A percentile compares a stretch with the other conserved stretches of the same genome.
These are phyloP conservation scores for Blastobasis lacticolella DNA, from an alignment of 2,888 invertebrate species.

Conservation along the genomic window DNA sequence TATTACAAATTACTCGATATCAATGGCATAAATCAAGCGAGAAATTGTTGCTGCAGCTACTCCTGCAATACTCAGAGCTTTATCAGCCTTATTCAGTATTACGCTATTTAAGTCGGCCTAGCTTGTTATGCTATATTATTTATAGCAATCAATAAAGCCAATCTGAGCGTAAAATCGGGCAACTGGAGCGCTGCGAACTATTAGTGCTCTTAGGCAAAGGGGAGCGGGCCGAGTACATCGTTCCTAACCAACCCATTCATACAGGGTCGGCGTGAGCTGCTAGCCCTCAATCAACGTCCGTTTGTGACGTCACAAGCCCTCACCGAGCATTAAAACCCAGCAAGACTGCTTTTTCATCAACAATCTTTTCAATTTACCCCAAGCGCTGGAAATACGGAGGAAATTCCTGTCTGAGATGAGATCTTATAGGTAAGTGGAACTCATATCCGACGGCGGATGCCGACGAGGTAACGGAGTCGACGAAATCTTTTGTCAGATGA, in stretches of 20 bases:
- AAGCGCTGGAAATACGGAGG: background rate
- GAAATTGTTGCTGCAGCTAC: no score
- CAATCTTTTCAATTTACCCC: slow-evolving; percentile 6
- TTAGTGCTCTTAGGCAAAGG: background rate
- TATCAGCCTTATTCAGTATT: background rate
- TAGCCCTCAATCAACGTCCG: slow-evolving; percentile 1
- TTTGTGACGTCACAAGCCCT: background rate
- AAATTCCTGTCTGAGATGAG: slow-evolving; percentile 10
- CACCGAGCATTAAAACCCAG: background rate
- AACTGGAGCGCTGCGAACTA: background rate
- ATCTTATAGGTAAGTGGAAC: slow-evolving; percentile 6
- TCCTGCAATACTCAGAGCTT: no score
- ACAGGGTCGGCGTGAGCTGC: background rate
- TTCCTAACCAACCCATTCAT: background rate
- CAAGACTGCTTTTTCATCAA: slow-evolving; percentile 3
- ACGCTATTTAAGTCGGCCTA: background rate
- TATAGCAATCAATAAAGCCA: background rate
- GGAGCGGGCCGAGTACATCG: background rate
- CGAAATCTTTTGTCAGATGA: no score
- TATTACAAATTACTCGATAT: no score
- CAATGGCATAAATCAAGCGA: no score
- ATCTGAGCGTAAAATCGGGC: background rate
- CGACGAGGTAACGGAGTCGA: no score
- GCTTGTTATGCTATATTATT: background rate
- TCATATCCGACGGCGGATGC: slow-evolving; percentile 5